phyloP scores from a whole-genome alignment of 1,140 invertebrate genomes.

The Polypedilum vanderplanki region DNA sequence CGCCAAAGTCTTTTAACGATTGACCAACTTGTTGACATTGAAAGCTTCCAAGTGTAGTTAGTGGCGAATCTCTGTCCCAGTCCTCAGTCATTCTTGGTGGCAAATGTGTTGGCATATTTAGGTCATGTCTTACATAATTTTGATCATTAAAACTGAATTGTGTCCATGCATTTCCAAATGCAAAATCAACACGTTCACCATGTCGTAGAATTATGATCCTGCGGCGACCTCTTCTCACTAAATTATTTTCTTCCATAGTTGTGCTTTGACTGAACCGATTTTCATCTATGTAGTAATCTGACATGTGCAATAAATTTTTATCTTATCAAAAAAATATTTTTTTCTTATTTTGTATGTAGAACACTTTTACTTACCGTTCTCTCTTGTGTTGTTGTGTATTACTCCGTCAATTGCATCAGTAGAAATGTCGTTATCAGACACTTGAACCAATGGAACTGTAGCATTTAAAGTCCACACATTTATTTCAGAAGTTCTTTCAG shows the following conservation, averaged over 20 bases:
- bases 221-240: slow-evolving; percentile 38
- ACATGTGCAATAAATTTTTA: background rate
- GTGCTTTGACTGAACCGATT: slow-evolving; percentile 10
- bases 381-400: background rate
- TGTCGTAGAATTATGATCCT: slow-evolving; percentile 75
- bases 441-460: slow-evolving; percentile 50
- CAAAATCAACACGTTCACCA: slow-evolving; percentile 85
- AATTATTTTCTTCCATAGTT: slow-evolving; percentile 21
- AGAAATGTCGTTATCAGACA: slow-evolving; percentile 44
- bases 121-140: slow-evolving; percentile 69
- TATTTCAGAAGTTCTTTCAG: slow-evolving; percentile 73
- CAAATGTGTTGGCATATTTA: slow-evolving; percentile 80
- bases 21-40: slow-evolving; percentile 71
- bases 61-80: slow-evolving; percentile 74
- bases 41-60: slow-evolving; percentile 72
- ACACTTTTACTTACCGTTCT: background rate
- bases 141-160: slow-evolving; percentile 79
- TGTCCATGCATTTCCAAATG: slow-evolving; percentile 76
- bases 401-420: slow-evolving; percentile 44
- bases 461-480: slow-evolving; percentile 85
- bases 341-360: background rate
- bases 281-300: background rate
- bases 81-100: slow-evolving; percentile 55
- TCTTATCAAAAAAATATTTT: background rate
- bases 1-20: slow-evolving; percentile 59